Evolutionary conservation across 2,888 invertebrate genomes (phyloP).

Genomic region (Sisyra terminalis): DNA sequence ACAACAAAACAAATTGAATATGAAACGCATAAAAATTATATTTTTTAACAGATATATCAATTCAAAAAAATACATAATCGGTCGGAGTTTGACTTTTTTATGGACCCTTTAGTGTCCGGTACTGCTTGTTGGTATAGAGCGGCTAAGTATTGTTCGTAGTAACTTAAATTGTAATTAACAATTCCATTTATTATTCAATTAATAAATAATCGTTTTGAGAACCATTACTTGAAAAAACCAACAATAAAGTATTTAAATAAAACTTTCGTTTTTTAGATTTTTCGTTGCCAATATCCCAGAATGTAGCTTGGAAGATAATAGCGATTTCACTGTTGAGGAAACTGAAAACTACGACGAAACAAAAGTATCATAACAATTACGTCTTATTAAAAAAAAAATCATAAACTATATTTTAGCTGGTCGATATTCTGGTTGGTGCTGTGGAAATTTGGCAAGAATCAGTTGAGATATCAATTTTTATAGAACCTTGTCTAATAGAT

Average conservation of each 20-base stretch:
- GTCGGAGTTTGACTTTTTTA: too few species aligned
- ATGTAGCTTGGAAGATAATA: not conserved
- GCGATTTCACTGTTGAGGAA: not conserved
- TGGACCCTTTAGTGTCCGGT: too few species aligned
- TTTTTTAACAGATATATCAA: too few species aligned
- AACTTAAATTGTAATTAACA: too few species aligned
- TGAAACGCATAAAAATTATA: too few species aligned
- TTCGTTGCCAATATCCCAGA: not conserved
- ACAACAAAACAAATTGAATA: too few species aligned
- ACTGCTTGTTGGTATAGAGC: too few species aligned
- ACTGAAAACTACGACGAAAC: not conserved
- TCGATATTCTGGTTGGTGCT: constrained; percentile 6
- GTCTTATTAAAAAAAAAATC: not conserved
- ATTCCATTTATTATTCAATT: too few species aligned
- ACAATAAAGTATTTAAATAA: not conserved
- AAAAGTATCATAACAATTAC: not conserved
- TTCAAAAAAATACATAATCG: too few species aligned
- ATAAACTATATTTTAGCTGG: constrained; percentile 3
- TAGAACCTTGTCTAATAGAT: constrained; percentile 3
- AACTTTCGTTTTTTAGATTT: not conserved
- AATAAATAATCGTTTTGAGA: too few species aligned
- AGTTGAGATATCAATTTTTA: not conserved
- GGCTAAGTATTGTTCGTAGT: too few species aligned
- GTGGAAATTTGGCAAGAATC: constrained; percentile 2
- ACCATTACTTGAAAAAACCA: too few species aligned